A percentile compares a stretch with the other conserved stretches of the same genome.
phyloP scores from a whole-genome alignment of 2,113 vertebrate genomes.

The Entomyzon cyanotis region DNA sequence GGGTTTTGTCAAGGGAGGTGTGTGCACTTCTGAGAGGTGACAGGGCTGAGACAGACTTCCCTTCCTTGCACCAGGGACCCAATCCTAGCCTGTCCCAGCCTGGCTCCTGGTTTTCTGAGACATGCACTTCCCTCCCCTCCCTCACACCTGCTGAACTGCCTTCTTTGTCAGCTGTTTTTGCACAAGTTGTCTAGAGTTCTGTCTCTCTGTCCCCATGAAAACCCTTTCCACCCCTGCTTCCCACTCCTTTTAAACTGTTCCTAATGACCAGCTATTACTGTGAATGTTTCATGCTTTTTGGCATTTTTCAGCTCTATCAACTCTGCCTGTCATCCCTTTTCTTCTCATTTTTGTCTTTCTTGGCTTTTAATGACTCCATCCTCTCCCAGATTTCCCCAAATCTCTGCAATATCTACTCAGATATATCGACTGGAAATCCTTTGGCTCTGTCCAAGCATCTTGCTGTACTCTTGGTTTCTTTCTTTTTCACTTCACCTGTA shows the following conservation, averaged over 20 bases:
- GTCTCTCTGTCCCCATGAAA: background rate
- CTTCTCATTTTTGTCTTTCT: background rate
- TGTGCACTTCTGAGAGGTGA: background rate
- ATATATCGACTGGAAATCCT: background rate
- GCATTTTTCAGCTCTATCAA: background rate
- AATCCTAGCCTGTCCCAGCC: background rate
- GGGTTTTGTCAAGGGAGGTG: background rate
- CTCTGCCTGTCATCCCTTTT: background rate
- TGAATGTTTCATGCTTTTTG: background rate
- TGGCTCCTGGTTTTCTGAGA: background rate
- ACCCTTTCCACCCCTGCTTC: background rate
- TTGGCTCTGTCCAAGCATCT: background rate
- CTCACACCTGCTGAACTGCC: background rate
- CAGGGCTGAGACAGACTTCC: background rate
- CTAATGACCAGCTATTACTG: background rate
- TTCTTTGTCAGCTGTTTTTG: background rate
- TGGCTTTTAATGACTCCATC: background rate
- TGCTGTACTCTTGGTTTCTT: background rate
- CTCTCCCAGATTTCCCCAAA: background rate
- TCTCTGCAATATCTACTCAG: background rate
- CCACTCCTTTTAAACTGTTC: background rate
- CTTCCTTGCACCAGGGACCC: accelerated
- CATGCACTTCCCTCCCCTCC: background rate
- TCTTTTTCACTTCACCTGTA: background rate
- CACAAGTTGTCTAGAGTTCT: background rate